These are phyloP conservation scores for Globicephala melas DNA, from an alignment of 2,113 vertebrate genomes.

Conservation along the genomic window DNA sequence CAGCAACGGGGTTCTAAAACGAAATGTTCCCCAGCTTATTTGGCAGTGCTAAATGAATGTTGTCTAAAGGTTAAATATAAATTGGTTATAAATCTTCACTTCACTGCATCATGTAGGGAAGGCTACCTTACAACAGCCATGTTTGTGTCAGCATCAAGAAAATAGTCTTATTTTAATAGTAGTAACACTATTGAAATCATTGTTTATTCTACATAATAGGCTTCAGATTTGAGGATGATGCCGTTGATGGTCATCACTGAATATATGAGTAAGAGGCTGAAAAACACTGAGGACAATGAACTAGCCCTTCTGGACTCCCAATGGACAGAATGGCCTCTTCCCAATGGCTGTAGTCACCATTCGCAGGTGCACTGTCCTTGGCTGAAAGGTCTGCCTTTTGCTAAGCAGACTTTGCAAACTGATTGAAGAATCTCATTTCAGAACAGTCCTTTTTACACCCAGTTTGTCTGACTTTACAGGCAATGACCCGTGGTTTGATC, in stretches of 20 bases:
- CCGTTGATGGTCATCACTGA: not conserved
- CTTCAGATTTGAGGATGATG: not conserved
- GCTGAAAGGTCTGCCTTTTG: not conserved
- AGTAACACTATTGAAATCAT: not conserved
- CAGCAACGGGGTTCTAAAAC: conserved; percentile 35
- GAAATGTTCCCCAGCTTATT: conserved; percentile 52
- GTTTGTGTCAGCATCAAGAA: conserved; percentile 17
- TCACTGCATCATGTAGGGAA: conserved; percentile 14
- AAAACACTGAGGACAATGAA: not conserved
- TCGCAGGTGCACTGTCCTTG: not conserved
- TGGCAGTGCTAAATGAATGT: conserved; percentile 58
- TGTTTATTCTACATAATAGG: conserved; percentile 29
- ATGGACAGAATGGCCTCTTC: not conserved
- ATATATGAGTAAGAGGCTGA: not conserved
- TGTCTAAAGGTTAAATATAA: conserved; percentile 73
- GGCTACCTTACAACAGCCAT: not conserved
- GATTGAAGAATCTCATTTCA: not conserved
- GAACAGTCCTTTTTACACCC: not conserved
- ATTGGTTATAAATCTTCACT: conserved; percentile 67
- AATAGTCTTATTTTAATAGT: not conserved
- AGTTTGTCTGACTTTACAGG: not conserved
- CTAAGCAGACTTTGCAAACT: not conserved
- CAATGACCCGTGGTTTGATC: not conserved
- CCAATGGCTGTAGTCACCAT: rapidly evolving
- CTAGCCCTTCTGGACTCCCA: not conserved